Base-by-base conservation (phyloP, 35 echinoderm and acorn worm genomes). In the Anneissia japonica region DNA sequence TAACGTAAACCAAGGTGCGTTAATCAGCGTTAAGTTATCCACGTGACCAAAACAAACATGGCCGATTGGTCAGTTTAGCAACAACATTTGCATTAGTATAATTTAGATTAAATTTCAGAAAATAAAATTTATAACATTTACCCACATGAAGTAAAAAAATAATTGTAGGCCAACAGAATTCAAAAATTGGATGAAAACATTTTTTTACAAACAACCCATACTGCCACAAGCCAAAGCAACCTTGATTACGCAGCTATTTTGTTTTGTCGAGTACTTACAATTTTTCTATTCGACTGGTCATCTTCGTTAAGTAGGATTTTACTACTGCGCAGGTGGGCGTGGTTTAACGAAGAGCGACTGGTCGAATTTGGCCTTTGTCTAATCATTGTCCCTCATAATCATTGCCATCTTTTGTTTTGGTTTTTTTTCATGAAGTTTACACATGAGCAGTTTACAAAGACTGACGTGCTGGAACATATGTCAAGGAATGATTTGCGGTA, bases 401-500 rank as follows among this genome's bases (percentile, higher is more conserved):
- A 33, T 84, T 10, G 32, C 2, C 28, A 74, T 30, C 4, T 11
- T 12, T 35, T 64, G 16, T 35, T 26, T 36, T 36, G 5, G 73
- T 46, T 23, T 73, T 75, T 91, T n/a, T 77, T 72, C 56, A 4
- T 39, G n/a, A 39, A 91, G 90, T 84, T 91, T 87, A 81, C 86
- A 14, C 39, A 37, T n/a, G 90, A 91, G 77, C 77, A 86, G 31
- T 87, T 83, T 35, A 87, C 84, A 12, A 36, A 76, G 30, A 64
- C 81, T 36, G 77, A 82, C 35, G 84, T 91, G 10, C 84, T 86
- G 32, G 84, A 91, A 81, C 75, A 41, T 39, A 87, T 91, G 84
- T 87, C 84, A 1, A 38, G 90, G 30, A 80, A 91, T 33, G 90
- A 91, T 74, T 41, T 91, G 77, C 78, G 90, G 28, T 80, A 86